Percentiles rank a stretch among this genome's conserved stretches.
These are phyloP conservation scores for Hoplostethus mediterraneus DNA, from an alignment of 2,797 vertebrate species.

Conservation along the genomic window DNA sequence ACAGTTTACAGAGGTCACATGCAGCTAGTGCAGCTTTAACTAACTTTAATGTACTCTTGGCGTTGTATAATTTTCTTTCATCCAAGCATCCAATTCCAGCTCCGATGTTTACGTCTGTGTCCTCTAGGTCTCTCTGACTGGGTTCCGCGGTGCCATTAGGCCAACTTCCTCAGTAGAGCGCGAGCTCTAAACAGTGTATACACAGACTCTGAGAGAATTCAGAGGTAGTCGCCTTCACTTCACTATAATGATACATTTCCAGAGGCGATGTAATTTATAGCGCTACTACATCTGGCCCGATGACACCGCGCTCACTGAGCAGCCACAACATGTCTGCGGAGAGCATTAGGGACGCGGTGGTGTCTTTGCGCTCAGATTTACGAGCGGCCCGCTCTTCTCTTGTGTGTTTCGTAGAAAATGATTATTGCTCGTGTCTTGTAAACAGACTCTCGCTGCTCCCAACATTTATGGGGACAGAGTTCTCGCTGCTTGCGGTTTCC, in stretches of 20 bases:
- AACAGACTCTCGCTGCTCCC: conserved; percentile 65
- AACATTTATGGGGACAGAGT: conserved; percentile 47
- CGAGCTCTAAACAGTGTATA: conserved; percentile 33
- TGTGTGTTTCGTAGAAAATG: conserved; percentile 57
- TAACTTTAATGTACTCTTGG: neutral
- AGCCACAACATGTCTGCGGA: conserved; percentile 81
- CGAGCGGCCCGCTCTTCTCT: conserved; percentile 57
- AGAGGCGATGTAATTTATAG: conserved; percentile 71
- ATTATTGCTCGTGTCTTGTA: conserved; percentile 65
- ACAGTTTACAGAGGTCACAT: neutral
- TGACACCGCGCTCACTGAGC: conserved; percentile 60
- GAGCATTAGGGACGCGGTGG: conserved; percentile 68
- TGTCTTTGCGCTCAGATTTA: conserved; percentile 76
- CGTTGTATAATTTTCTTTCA: neutral
- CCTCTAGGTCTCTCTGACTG: neutral
- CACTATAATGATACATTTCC: conserved; percentile 60
- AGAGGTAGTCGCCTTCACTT: conserved; percentile 27
- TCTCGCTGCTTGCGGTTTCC: conserved; percentile 26
- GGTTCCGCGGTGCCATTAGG: neutral
- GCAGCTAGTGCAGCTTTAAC: neutral
- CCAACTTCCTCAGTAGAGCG: neutral
- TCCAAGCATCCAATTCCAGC: neutral
- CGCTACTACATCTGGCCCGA: conserved; percentile 67
- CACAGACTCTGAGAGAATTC: conserved; percentile 21
- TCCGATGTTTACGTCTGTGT: neutral